phyloP scores from a whole-genome alignment of 2,797 vertebrate species.

The Holocentrus rufus region DNA sequence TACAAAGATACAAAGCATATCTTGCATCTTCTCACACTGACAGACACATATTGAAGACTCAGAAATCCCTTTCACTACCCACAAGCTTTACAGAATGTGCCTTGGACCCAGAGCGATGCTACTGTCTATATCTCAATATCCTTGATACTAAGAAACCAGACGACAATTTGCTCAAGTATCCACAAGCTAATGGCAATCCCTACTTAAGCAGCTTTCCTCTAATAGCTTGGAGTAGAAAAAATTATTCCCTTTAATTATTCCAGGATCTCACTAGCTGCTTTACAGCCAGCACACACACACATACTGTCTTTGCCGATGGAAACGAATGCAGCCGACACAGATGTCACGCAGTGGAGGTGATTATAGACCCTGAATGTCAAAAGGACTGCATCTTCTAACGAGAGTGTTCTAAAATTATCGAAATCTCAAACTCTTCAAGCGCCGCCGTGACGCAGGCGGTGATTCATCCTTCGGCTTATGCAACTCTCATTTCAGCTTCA shows the following conservation, averaged over 20 bases:
- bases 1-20: background rate
- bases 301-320: slow-evolving; percentile 33
- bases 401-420: slow-evolving; percentile 50
- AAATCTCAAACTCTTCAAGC: slow-evolving; percentile 31
- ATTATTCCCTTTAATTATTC: slow-evolving; percentile 66
- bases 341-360: slow-evolving; percentile 47
- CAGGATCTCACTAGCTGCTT: slow-evolving; percentile 34
- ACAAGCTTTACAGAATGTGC: slow-evolving; percentile 11
- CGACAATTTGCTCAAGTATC: slow-evolving; percentile 41
- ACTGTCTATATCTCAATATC: slow-evolving; percentile 20
- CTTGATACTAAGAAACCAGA: slow-evolving; percentile 14
- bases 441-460: slow-evolving; percentile 18
- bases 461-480: slow-evolving; percentile 52
- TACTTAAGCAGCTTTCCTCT: slow-evolving; percentile 52
- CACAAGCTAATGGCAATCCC: slow-evolving; percentile 58
- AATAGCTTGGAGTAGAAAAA: slow-evolving; percentile 54
- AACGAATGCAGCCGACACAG: slow-evolving; percentile 61
- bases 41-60: slow-evolving; percentile 1
- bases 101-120: slow-evolving; percentile 11
- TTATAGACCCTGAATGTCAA: slow-evolving; percentile 59
- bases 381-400: slow-evolving; percentile 50
- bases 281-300: slow-evolving; percentile 31
- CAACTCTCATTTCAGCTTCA: slow-evolving; percentile 54
- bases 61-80: background rate
- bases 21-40: background rate